Evolutionary conservation across 1,140 invertebrate genomes (phyloP).

Genomic region (Macrostomum lignano): DNA sequence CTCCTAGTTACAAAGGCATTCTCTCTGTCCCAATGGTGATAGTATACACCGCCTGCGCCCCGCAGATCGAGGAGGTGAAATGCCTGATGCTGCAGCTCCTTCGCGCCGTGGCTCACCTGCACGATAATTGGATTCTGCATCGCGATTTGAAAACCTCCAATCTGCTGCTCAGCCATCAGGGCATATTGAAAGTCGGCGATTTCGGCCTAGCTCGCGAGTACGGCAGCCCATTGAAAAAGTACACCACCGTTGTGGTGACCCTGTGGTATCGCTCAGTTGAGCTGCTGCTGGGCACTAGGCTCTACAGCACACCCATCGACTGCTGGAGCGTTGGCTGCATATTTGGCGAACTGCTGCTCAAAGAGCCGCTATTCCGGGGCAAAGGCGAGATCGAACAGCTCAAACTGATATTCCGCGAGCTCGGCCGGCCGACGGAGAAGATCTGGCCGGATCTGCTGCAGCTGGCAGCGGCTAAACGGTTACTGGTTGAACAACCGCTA

Average conservation of each 20-base stretch:
- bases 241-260: constrained; percentile 86
- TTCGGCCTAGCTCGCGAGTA: constrained; percentile 92
- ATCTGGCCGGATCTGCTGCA: constrained; percentile 58
- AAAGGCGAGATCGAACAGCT: constrained; percentile 80
- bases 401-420: constrained; percentile 70
- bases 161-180: constrained; percentile 66
- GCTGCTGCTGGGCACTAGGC: constrained; percentile 35
- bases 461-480: constrained; percentile 59
- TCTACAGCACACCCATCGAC: constrained; percentile 74
- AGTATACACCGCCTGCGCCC: no score
- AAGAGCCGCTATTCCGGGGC: constrained; percentile 78
- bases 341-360: constrained; percentile 73
- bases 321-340: constrained; percentile 98
- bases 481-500: constrained; percentile 62
- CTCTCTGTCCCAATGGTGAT: no score
- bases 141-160: constrained; percentile 96
- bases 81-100: constrained; percentile 72
- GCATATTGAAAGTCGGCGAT: constrained; percentile 61
- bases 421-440: constrained; percentile 72
- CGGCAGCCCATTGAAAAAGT: constrained; percentile 72
- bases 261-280: constrained; percentile 87
- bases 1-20: no score
- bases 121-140: constrained; percentile 97
- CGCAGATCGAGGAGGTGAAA: constrained; percentile 88
- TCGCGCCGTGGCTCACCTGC: constrained; percentile 58